These are phyloP conservation scores for Laterallus jamaicensis DNA, from an alignment of 2,113 vertebrate genomes.

Conservation along the genomic window DNA sequence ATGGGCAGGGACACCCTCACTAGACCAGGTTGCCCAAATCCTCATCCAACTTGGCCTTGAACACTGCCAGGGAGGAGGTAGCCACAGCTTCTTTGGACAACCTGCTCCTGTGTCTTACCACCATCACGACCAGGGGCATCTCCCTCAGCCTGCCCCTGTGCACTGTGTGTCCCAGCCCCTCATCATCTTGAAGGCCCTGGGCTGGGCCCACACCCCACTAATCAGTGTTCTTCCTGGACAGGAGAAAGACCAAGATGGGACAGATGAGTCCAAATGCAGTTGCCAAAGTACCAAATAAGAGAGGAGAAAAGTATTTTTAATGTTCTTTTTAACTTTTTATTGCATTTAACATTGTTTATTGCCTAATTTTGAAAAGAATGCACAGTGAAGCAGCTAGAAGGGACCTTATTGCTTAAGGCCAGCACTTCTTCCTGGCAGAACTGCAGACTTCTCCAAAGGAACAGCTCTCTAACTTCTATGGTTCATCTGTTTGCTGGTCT, in stretches of 20 bases:
- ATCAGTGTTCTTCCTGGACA: neutral
- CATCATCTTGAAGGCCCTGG: neutral
- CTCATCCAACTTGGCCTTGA: neutral
- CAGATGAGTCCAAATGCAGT: neutral
- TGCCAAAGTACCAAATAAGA: neutral
- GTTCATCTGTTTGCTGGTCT: neutral
- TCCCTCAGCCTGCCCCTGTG: neutral
- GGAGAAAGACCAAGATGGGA: neutral
- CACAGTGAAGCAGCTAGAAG: neutral
- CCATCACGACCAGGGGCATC: neutral
- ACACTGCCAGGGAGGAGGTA: neutral
- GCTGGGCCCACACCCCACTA: fast-evolving
- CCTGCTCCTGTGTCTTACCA: neutral
- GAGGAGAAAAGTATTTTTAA: neutral
- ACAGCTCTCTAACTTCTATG: neutral
- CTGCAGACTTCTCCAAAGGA: neutral
- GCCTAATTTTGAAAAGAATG: neutral
- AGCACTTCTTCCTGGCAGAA: neutral
- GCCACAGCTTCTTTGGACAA: neutral
- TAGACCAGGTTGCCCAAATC: neutral
- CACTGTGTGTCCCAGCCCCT: neutral
- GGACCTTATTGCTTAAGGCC: neutral
- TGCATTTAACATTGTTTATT: neutral
- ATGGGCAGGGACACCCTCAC: neutral
- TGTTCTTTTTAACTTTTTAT: neutral